phyloP scores from a whole-genome alignment of 2,113 vertebrate species.

The Peromyscus californicus region DNA sequence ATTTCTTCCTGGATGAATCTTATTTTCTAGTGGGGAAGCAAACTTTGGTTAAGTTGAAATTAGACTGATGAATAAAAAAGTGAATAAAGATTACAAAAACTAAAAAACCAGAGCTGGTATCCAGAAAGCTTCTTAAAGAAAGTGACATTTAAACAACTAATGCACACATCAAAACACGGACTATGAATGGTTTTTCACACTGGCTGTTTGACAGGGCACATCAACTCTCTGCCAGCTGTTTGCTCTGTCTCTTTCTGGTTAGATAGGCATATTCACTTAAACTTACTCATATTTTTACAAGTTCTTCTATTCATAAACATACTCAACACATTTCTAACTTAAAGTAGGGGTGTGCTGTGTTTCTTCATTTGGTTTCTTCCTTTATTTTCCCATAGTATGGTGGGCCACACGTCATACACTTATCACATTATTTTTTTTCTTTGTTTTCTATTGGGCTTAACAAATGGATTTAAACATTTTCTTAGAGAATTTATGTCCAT shows the following conservation, averaged over 20 bases:
- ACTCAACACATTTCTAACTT: neutral
- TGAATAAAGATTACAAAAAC: neutral
- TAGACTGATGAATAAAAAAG: neutral
- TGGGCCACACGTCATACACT: neutral
- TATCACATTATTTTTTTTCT: neutral
- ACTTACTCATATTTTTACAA: neutral
- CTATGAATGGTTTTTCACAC: neutral
- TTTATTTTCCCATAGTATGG: neutral
- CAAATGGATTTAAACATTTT: neutral
- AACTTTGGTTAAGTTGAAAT: neutral
- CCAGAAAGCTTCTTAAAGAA: slow-evolving; percentile 5
- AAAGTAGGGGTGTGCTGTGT: neutral
- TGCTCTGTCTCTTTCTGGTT: neutral
- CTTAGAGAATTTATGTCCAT: neutral
- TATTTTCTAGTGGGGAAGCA: neutral
- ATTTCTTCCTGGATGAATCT: neutral
- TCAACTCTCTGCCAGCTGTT: neutral
- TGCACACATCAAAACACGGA: neutral
- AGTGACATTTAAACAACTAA: neutral
- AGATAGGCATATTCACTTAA: neutral
- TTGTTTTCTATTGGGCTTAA: neutral
- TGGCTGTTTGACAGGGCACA: neutral
- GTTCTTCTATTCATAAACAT: neutral
- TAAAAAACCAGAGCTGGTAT: neutral
- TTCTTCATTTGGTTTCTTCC: neutral